These are phyloP conservation scores for Drosophila kokeensis DNA, from an alignment of 2,888 invertebrate species.

Conservation along the genomic window DNA sequence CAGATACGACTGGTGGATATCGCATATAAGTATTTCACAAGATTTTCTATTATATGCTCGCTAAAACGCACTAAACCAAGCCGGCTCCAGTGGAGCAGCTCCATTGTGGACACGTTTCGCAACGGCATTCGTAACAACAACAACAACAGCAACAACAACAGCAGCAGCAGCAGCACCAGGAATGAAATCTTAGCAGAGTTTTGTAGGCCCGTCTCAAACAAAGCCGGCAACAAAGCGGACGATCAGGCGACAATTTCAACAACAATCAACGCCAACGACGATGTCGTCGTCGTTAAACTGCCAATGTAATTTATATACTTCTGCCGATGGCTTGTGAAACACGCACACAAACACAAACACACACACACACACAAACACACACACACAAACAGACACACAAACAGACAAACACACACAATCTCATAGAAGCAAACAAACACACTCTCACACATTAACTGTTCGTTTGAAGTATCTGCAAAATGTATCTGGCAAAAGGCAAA, in stretches of 20 bases:
- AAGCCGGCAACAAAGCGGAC: conserved; percentile 40
- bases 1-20: neutral
- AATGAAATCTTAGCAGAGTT: conserved; percentile 30
- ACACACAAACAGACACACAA: conserved; percentile 17
- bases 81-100: conserved; percentile 15
- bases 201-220: conserved; percentile 52
- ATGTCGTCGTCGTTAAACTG: conserved; percentile 57
- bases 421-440: neutral
- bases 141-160: conserved; percentile 5
- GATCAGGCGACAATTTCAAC: conserved; percentile 53
- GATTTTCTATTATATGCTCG: conserved; percentile 44
- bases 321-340: conserved; percentile 58
- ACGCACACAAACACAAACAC: neutral
- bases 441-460: conserved; percentile 44
- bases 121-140: conserved; percentile 17
- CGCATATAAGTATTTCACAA: conserved; percentile 37
- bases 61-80: conserved; percentile 51
- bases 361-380: neutral
- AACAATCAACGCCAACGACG: conserved; percentile 35
- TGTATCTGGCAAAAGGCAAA: conserved; percentile 42
- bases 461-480: conserved; percentile 59
- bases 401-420: neutral
- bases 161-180: conserved; percentile 26
- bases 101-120: conserved; percentile 44
- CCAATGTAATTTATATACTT: conserved; percentile 78